A percentile compares a stretch with the other conserved stretches of the same genome.
These are phyloP conservation scores for Ictidomys tridecemlineatus DNA, from an alignment of 2,113 vertebrate species.

Conservation along the genomic window DNA sequence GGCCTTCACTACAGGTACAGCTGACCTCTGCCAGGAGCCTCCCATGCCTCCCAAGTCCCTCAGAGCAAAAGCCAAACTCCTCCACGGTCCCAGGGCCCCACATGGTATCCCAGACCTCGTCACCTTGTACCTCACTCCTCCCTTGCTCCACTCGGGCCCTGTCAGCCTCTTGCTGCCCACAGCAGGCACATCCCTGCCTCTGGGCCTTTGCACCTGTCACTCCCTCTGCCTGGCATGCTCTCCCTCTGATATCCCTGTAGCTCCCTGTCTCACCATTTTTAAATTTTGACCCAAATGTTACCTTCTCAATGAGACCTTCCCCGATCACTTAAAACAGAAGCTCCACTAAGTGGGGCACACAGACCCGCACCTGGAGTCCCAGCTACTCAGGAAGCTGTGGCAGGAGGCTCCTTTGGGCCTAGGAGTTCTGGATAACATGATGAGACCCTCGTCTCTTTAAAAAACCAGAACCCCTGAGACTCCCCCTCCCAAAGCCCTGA, in stretches of 20 bases:
- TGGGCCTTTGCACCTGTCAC: not conserved
- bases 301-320: not conserved
- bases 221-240: not conserved
- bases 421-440: not conserved
- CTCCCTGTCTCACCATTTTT: no score
- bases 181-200: not conserved
- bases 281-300: not conserved
- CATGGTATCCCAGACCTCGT: not conserved
- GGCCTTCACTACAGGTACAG: not conserved
- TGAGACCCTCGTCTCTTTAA: not conserved
- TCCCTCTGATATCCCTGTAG: not conserved
- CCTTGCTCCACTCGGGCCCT: rapidly evolving
- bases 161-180: not conserved
- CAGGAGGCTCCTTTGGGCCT: not conserved
- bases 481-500: not conserved
- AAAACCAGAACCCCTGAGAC: not conserved
- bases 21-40: not conserved
- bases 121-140: not conserved
- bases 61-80: not conserved
- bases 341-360: not conserved
- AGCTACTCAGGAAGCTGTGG: not conserved
- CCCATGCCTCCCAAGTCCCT: not conserved
- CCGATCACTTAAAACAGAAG: not conserved
- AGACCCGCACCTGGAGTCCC: not conserved
- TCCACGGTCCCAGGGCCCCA: not conserved